phyloP scores from a whole-genome alignment of 1,140 invertebrate species.

The Platyscapa corneri region DNA sequence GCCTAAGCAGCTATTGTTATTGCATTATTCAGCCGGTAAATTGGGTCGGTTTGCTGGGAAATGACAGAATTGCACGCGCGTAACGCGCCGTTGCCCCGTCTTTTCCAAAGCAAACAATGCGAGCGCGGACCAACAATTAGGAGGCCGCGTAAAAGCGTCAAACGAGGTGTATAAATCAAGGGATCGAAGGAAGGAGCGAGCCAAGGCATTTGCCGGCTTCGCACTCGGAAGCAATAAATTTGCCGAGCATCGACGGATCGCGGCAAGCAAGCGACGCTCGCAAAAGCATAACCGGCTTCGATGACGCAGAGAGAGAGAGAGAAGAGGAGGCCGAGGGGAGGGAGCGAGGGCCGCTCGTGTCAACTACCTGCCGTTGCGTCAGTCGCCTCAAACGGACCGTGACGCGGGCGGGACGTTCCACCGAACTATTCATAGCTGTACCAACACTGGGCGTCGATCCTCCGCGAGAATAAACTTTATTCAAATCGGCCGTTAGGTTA shows the following conservation, averaged over 20 bases:
- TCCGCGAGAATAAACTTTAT: constrained; percentile 36
- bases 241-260: not conserved
- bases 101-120: too few relatives aligned
- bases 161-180: too few relatives aligned
- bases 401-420: not conserved
- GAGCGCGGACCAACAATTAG: too few relatives aligned
- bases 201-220: too few relatives aligned
- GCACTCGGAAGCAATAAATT: not conserved
- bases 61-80: too few relatives aligned
- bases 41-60: too few relatives aligned
- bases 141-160: too few relatives aligned
- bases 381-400: constrained; percentile 28
- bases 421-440: not conserved
- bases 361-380: constrained; percentile 34
- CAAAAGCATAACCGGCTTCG: not conserved
- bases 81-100: too few relatives aligned
- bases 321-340: not conserved
- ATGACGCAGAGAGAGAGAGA: not conserved
- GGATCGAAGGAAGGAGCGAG: too few relatives aligned
- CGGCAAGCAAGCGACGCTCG: not conserved
- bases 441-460: not conserved
- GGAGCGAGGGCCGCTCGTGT: not conserved
- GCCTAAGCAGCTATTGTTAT: too few relatives aligned
- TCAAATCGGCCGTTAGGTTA: constrained; percentile 31
- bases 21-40: too few relatives aligned